These are phyloP conservation scores for Hirtodrosophila trivittata DNA, from an alignment of 2,888 invertebrate species.

Conservation along the genomic window DNA sequence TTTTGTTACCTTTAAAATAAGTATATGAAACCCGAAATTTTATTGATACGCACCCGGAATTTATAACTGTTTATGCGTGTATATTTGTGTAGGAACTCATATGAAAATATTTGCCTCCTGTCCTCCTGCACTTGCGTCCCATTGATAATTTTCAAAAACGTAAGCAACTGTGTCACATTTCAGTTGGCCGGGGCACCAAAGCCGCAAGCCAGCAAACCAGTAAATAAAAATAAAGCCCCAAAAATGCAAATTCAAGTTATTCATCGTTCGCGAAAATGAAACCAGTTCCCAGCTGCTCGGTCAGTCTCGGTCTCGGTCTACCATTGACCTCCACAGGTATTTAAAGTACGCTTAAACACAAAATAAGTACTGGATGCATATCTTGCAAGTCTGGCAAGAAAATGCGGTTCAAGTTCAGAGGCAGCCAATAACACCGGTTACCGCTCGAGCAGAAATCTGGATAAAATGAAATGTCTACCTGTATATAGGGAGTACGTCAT, in stretches of 20 bases:
- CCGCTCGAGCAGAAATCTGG: constrained; percentile 37
- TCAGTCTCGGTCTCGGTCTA: constrained; percentile 21
- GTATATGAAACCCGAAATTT: too few relatives aligned
- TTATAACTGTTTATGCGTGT: neutral
- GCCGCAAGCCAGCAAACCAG: neutral
- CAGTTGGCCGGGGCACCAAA: constrained; percentile 3
- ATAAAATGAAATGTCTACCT: too few relatives aligned
- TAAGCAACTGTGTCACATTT: constrained; percentile 42
- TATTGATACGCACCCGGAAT: too few relatives aligned
- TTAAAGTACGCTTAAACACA: constrained; percentile 39
- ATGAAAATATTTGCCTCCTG: constrained; percentile 11
- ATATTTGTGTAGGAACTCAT: constrained; percentile 1
- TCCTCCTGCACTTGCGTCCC: neutral
- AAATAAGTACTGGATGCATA: constrained; percentile 30
- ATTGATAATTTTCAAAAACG: constrained; percentile 19
- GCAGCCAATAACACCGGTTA: constrained; percentile 10
- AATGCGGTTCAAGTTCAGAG: constrained; percentile 57
- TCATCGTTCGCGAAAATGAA: constrained; percentile 54
- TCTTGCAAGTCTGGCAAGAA: constrained; percentile 31
- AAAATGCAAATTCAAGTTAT: constrained; percentile 52
- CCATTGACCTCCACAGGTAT: constrained; percentile 68
- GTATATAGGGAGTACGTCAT: too few relatives aligned
- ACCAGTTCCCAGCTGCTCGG: constrained; percentile 53
- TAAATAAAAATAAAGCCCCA: constrained; percentile 22
- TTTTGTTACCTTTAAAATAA: too few relatives aligned